Conservation (phyloP, 2,888 invertebrate species). For the Thereva nobilitata region DNA sequence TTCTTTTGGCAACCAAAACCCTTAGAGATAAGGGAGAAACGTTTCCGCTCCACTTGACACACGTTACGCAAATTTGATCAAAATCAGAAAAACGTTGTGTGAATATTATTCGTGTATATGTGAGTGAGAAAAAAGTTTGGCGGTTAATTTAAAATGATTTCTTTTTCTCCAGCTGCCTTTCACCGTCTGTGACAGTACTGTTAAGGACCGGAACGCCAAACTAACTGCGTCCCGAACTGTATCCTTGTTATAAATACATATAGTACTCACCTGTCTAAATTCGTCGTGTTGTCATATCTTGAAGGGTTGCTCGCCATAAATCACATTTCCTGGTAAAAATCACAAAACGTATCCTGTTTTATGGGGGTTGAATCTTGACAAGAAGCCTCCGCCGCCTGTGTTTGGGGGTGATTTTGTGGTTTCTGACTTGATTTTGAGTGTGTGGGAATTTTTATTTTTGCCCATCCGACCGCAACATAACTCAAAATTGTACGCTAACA, state of each 20-base stretch:
- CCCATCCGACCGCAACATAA: conserved; percentile 23
- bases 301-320: conserved; percentile 30
- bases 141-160: conserved; percentile 1
- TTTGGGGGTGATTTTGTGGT: conserved; percentile 27
- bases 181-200: neutral
- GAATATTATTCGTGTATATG: conserved; percentile 11
- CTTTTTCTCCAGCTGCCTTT: conserved; percentile 11
- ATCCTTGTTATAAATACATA: neutral
- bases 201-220: too few relatives aligned
- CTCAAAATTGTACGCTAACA: neutral
- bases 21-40: conserved; percentile 16
- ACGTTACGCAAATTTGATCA: conserved; percentile 39
- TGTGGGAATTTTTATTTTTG: conserved; percentile 32
- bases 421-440: conserved; percentile 15
- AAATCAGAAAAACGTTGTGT: conserved; percentile 33
- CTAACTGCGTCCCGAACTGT: neutral
- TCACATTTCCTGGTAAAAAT: conserved; percentile 33
- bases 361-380: conserved; percentile 4
- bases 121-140: conserved; percentile 3
- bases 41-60: conserved; percentile 41
- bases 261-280: conserved; percentile 28
- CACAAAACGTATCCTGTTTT: conserved; percentile 20
- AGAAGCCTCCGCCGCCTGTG: conserved; percentile 3
- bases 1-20: conserved; percentile 24
- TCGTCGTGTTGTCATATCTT: conserved; percentile 11